Base-by-base conservation (phyloP, 2,113 vertebrate species). In the Eolophus roseicapilla region DNA sequence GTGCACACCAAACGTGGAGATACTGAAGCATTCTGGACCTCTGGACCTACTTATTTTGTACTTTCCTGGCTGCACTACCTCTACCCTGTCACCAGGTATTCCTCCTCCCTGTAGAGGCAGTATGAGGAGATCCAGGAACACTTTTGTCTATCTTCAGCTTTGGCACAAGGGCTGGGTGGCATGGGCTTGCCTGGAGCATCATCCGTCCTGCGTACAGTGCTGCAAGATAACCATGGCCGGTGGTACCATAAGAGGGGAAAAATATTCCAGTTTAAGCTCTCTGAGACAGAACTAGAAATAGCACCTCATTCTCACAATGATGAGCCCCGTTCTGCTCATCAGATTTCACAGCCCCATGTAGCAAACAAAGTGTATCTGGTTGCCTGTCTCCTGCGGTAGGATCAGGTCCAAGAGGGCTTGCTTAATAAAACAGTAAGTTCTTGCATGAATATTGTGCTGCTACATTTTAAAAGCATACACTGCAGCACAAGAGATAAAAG, bases 241-340 rank as follows among this genome's bases (percentile, higher is more conserved):
- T 2, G 14, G 57, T 21, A 39, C 59, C 2, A 0, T 19, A 35
- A 53, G 16, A 80, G 39, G 18, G 18, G 33, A 19, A 86, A 62
- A 82, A 71, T 10, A 63, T 18, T 76, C 15, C 53, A 25, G 10
- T 68, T 77, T n/a, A 60, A 93, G 13, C 33, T 55, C 15, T 33
- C 33, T 46, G 67, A 59, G 73, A 43, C 46, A 70, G 57, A 94
- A 59, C 44, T 31, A 47, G 68, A 93, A 74, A 49, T 1, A 82
- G 57, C 55, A 85, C 12, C 25, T 57, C 0, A 1, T 78, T 85
- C 69, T 91, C 46, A n/a, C 0, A 0, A 39, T 0, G 5, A 41
- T 35, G 28, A 80, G 78, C 55, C 44, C 43, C 44, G 50, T 39
- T 85, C 76, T 52, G 57, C 55, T 49, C 77, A 71, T 67, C 27